Conservation (phyloP, 1,140 invertebrate genomes). For the Anastrepha obliqua region DNA sequence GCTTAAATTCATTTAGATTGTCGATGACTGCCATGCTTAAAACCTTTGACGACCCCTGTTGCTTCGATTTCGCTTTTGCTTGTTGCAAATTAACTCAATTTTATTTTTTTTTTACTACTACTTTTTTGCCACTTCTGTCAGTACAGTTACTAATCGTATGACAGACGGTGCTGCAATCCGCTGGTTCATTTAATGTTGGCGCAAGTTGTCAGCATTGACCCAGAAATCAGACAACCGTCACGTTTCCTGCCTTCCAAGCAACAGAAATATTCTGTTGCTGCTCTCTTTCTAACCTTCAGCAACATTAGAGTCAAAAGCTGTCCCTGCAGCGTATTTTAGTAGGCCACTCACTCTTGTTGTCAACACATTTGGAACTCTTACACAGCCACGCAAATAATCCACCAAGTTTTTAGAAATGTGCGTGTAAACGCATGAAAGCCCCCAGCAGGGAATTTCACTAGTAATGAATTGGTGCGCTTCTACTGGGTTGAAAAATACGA, state of each 20-base stretch:
- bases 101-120: too few species aligned
- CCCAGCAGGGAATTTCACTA: background rate
- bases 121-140: too few species aligned
- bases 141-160: too few species aligned
- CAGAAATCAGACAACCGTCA: background rate
- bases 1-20: too few species aligned
- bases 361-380: background rate
- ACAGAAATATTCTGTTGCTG: background rate
- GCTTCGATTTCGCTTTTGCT: too few species aligned
- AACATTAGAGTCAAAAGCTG: background rate
- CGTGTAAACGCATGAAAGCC: background rate
- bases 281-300: too few species aligned
- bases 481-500: background rate
- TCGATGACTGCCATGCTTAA: too few species aligned
- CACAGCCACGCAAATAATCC: too few species aligned
- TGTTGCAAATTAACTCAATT: too few species aligned
- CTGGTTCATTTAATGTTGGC: too few species aligned
- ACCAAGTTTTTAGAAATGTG: background rate
- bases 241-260: background rate
- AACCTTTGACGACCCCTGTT: too few species aligned
- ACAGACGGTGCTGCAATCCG: too few species aligned
- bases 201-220: background rate
- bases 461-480: background rate
- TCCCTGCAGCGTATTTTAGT: slow-evolving; percentile 18
- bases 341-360: background rate